Percentiles rank a stretch among this genome's conserved stretches.
Conservation (phyloP, 2,797 vertebrate genomes). For the Cottoperca gobio region DNA sequence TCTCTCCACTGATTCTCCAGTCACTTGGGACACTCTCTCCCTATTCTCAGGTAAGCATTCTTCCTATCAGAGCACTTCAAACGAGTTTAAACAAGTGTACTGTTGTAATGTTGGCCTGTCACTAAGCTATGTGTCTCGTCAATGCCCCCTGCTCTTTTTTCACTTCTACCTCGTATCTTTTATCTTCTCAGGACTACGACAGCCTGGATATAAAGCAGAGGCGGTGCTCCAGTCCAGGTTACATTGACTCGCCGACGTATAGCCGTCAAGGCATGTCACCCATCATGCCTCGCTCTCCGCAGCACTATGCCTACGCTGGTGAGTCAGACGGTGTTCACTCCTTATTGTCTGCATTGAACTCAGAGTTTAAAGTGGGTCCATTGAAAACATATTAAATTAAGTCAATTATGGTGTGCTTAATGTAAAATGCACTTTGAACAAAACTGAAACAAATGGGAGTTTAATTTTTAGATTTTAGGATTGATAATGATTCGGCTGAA, state of each 20-base stretch:
- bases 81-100: conserved; percentile 35
- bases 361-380: neutral
- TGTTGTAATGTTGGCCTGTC: conserved; percentile 18
- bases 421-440: conserved; percentile 1
- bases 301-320: conserved; percentile 94
- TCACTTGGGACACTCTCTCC: conserved; percentile 93
- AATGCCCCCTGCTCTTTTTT: neutral
- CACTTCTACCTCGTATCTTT: neutral
- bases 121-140: conserved; percentile 15
- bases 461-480: neutral
- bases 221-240: conserved; percentile 92
- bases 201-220: conserved; percentile 91
- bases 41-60: conserved; percentile 91
- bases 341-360: neutral
- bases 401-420: conserved; percentile 20
- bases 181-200: conserved; percentile 88
- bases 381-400: conserved; percentile 27
- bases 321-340: conserved; percentile 64
- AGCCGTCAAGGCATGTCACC: conserved; percentile 93
- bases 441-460: neutral
- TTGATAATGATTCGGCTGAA: neutral
- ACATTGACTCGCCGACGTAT: conserved; percentile 92
- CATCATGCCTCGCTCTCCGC: conserved; percentile 91
- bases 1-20: conserved; percentile 79
- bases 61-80: neutral